Conservation (phyloP, 2,888 invertebrate species). For the Phalera bucephala region DNA sequence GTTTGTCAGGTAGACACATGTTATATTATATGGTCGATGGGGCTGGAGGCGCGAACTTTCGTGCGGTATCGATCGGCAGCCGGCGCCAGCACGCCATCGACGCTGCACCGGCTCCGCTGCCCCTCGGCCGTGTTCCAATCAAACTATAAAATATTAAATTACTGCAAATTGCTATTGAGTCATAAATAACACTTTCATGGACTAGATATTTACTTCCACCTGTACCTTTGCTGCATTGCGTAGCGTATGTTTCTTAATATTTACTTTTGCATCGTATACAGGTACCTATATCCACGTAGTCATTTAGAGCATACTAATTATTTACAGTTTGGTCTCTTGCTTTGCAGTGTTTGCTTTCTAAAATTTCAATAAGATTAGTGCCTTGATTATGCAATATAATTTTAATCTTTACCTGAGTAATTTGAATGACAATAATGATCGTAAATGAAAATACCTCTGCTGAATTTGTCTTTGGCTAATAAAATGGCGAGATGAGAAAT, state of each 20-base stretch:
- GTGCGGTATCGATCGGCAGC: slow-evolving; percentile 71
- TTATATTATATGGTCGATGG: slow-evolving; percentile 46
- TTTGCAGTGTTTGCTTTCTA: not conserved
- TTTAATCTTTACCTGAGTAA: not conserved
- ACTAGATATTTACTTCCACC: slow-evolving; percentile 12
- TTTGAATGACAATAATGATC: not conserved
- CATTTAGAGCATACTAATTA: not conserved
- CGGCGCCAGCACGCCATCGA: slow-evolving; percentile 70
- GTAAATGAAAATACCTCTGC: not conserved
- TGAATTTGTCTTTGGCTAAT: slow-evolving; percentile 9
- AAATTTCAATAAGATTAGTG: not conserved
- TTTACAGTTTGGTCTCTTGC: not conserved
- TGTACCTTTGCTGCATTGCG: slow-evolving; percentile 27
- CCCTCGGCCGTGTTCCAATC: slow-evolving; percentile 23
- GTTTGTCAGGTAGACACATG: no score
- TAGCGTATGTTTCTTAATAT: slow-evolving; percentile 11
- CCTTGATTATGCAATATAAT: not conserved
- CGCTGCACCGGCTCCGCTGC: slow-evolving; percentile 56
- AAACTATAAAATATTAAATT: slow-evolving; percentile 34
- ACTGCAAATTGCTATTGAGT: slow-evolving; percentile 27
- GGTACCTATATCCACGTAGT: not conserved
- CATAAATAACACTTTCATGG: slow-evolving; percentile 13
- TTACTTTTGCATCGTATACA: not conserved
- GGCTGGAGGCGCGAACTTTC: slow-evolving; percentile 67
- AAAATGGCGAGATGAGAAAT: slow-evolving; percentile 29